Evolutionary conservation across 2,888 invertebrate genomes (phyloP), one percentile per base, ranked within the genome.

Genomic region (Pachycephus smyrnensis): DNA sequence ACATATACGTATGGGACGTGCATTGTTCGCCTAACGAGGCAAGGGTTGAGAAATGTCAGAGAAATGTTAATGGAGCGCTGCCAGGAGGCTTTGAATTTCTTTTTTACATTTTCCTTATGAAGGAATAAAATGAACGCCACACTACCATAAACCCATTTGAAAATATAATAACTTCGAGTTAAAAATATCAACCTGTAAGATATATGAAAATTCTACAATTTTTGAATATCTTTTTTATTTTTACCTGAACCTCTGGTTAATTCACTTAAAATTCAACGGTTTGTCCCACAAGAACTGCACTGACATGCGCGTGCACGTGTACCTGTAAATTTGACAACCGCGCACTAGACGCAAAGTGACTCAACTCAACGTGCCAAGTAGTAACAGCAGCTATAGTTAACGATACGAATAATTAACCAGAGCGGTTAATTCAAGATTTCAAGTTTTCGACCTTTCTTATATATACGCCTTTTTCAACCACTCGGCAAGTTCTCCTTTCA

Each of bases 61-160:
- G 69, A 81, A 82, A 83, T 83, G 81, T 80, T 83, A 83, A 81
- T 79, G 79, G 81, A 75, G 33, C 79, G 69, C 69, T 35, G 79
- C 37, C 35, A 31, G 73, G 1, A n/a, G 23, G 33, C 55, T 55
- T 23, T 23, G 23, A 55, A 55, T 23, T 55, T 55, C 23, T 55
- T 1, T 55, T 23, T 23, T 23, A 23, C 55, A 9, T 55, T 55
- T 55, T 23, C 23, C 23, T 55, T 55, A 55, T 23, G 9, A 23
- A 55, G 15, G 23, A 55, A 55, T 55, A 55, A 55, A 55, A 55
- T 9, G 55, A 55, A 55, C 23, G 23, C 23, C 55, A 23, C 9
- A 6, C 23, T 23, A 23, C 9, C 23, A 55, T 55, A 55, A 23
- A 55, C 23, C 6, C 9, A 9, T 55, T 55, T 2, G 23, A 55